These are phyloP conservation scores for Carcinoscorpius rotundicauda DNA, from an alignment of 1,140 invertebrate genomes.

Conservation along the genomic window DNA sequence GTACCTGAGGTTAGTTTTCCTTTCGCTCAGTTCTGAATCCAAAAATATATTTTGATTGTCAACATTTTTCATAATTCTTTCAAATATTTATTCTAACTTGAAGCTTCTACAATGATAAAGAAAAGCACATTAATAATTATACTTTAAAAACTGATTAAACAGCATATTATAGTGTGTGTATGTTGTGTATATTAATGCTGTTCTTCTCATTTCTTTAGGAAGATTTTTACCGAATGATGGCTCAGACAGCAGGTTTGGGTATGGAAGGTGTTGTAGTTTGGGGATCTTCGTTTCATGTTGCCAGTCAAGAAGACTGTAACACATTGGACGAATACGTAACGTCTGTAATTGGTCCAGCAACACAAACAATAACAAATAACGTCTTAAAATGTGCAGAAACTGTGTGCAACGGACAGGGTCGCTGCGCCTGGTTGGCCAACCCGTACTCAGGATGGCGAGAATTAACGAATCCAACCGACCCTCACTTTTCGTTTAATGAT, in stretches of 20 bases:
- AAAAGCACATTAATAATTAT: no score
- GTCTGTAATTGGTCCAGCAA: constrained; percentile 4
- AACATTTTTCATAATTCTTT: not conserved
- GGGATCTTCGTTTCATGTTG: constrained; percentile 8
- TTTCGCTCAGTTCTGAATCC: no score
- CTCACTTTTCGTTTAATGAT: no score
- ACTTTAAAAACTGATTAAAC: not conserved
- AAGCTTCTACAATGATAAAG: no score
- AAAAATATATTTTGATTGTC: not conserved
- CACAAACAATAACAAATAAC: not conserved
- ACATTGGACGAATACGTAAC: not conserved
- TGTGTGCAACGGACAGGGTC: no score
- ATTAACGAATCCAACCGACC: no score
- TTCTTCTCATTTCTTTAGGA: not conserved
- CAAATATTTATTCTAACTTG: no score
- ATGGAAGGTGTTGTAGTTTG: constrained; percentile 9
- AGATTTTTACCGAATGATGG: constrained; percentile 5
- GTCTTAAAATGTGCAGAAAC: no score
- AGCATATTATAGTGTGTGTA: not conserved
- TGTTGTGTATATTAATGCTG: not conserved
- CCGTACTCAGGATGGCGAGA: no score
- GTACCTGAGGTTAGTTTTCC: no score
- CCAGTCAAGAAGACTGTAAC: not conserved
- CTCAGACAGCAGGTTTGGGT: constrained; percentile 2
- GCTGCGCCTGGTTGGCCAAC: no score